Conservation (phyloP, 2,888 invertebrate genomes). For the Drosophila demipolita region DNA sequence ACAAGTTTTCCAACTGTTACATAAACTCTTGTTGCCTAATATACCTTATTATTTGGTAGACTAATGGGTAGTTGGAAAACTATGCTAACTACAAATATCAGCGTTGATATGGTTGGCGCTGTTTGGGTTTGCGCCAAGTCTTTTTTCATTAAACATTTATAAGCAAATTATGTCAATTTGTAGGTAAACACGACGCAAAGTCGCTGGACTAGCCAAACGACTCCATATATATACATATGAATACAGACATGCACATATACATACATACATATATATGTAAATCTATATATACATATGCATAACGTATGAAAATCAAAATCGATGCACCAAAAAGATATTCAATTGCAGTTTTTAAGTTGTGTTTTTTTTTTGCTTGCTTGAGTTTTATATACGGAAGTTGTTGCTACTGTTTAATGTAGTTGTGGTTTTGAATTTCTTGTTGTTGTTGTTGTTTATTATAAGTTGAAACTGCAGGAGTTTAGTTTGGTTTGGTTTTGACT, state of each 20-base stretch:
- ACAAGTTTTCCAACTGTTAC: not conserved
- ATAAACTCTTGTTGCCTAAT: not conserved
- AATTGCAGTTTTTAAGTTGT: slow-evolving; percentile 37
- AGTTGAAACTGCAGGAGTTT: slow-evolving; percentile 41
- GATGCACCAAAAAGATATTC: slow-evolving; percentile 44
- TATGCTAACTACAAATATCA: slow-evolving; percentile 44
- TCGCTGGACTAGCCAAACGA: slow-evolving; percentile 27
- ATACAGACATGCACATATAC: not conserved
- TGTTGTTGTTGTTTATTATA: slow-evolving; percentile 48
- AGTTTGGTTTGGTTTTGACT: slow-evolving; percentile 12
- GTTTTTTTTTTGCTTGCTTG: slow-evolving; percentile 42
- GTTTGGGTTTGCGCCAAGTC: slow-evolving; percentile 47
- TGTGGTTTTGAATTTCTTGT: slow-evolving; percentile 19
- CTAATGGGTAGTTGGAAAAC: slow-evolving; percentile 16
- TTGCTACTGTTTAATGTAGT: slow-evolving; percentile 26
- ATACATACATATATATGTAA: slow-evolving; percentile 1
- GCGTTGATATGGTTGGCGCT: slow-evolving; percentile 12
- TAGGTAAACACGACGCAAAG: slow-evolving; percentile 63
- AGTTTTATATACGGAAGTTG: slow-evolving; percentile 64
- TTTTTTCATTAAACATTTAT: slow-evolving; percentile 69
- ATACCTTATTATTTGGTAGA: slow-evolving; percentile 1
- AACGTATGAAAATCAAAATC: slow-evolving; percentile 28
- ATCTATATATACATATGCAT: slow-evolving; percentile 3
- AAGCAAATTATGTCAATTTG: slow-evolving; percentile 81
- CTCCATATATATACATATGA: slow-evolving; percentile 6